Conservation (phyloP, 2,113 vertebrate genomes). For the Vanacampus margaritifer region DNA sequence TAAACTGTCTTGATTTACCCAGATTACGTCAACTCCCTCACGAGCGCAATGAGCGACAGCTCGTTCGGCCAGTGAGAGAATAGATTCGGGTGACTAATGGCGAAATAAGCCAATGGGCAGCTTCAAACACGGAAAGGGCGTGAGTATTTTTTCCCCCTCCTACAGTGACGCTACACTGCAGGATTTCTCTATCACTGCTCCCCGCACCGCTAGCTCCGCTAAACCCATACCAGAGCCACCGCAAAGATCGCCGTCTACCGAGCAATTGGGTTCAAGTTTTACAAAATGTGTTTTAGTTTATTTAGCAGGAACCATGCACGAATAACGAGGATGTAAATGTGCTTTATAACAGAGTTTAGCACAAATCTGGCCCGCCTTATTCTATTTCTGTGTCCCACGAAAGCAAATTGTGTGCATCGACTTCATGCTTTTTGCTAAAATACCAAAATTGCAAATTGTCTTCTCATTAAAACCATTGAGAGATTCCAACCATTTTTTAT, state of each 20-base stretch:
- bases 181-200: conserved; percentile 67
- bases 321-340: no score
- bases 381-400: no score
- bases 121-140: not conserved
- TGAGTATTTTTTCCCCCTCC: conserved; percentile 21
- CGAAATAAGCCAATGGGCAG: conserved; percentile 45
- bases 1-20: conserved; percentile 70
- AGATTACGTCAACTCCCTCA: conserved; percentile 78
- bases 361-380: no score
- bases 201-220: conserved; percentile 42
- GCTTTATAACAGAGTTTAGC: no score
- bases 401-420: no score
- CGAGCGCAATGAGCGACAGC: conserved; percentile 44
- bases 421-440: no score
- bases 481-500: no score
- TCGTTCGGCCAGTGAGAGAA: conserved; percentile 40
- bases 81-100: conserved; percentile 18
- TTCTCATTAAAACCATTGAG: no score
- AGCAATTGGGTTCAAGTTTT: no score
- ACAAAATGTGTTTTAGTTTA: not conserved
- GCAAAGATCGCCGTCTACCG: conserved; percentile 54
- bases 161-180: conserved; percentile 78
- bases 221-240: conserved; percentile 33
- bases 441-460: no score
- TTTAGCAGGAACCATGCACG: no score